These are phyloP conservation scores for Liasis olivaceus DNA, from an alignment of 2,797 vertebrate genomes.

Conservation along the genomic window DNA sequence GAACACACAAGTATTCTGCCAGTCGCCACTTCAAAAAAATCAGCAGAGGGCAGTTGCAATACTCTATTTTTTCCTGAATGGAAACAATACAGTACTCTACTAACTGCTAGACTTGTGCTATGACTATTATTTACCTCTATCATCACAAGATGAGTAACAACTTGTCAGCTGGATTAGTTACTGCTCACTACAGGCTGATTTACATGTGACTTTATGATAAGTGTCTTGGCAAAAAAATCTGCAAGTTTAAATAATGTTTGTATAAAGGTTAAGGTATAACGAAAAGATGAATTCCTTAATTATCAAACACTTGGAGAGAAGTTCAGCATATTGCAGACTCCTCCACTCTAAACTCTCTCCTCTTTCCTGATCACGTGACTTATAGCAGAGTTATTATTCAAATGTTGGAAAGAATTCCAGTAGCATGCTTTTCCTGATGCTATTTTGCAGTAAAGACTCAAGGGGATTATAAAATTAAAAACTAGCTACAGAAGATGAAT, in stretches of 20 bases:
- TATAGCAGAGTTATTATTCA: not conserved
- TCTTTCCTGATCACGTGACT: not conserved
- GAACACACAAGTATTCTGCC: not conserved
- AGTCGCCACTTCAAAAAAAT: not conserved
- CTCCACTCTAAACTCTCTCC: not conserved
- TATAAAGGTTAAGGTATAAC: not conserved
- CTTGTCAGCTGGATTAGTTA: not conserved
- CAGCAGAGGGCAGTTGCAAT: not conserved
- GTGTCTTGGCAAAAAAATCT: not conserved
- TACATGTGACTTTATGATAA: not conserved
- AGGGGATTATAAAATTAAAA: not conserved
- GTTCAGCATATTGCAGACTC: not conserved
- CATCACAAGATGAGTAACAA: not conserved
- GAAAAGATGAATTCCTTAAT: not conserved
- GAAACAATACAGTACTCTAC: not conserved
- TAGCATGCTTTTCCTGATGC: not conserved
- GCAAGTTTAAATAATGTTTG: not conserved
- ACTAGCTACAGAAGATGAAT: not conserved
- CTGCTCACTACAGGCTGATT: not conserved
- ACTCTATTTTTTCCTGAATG: not conserved
- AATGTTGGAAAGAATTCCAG: not conserved
- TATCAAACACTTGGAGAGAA: not conserved
- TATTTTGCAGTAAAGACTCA: not conserved
- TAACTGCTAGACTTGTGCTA: not conserved
- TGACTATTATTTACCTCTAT: not conserved